These are phyloP conservation scores for Trichopria drosophilae DNA, from an alignment of 2,888 invertebrate genomes.

Conservation along the genomic window DNA sequence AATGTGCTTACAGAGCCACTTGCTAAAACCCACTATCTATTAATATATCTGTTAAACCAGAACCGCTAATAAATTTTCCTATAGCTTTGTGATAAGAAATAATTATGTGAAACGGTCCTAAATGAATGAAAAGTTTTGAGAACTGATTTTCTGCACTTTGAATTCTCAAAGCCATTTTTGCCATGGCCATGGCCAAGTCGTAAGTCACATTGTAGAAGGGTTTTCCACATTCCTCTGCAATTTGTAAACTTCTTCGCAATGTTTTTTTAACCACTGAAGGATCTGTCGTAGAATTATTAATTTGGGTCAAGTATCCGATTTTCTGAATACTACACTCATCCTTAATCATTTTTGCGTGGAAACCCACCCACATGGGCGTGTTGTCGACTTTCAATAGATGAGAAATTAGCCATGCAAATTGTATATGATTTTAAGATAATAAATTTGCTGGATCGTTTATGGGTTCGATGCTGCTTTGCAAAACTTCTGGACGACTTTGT, in stretches of 20 bases:
- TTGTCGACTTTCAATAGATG: too few relatives aligned
- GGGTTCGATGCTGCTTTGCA: slow-evolving; percentile 22
- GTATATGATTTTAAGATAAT: too few relatives aligned
- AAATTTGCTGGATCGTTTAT: too few relatives aligned
- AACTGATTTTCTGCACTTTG: slow-evolving; percentile 34
- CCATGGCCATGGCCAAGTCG: slow-evolving; percentile 36
- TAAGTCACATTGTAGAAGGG: slow-evolving; percentile 25
- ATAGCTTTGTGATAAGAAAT: slow-evolving; percentile 36
- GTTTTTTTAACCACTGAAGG: slow-evolving; percentile 33
- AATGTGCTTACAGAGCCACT: too few relatives aligned
- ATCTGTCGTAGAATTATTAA: slow-evolving; percentile 40
- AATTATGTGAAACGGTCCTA: slow-evolving; percentile 36
- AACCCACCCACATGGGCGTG: slow-evolving; percentile 38
- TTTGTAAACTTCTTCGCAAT: slow-evolving; percentile 23
- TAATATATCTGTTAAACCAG: too few relatives aligned
- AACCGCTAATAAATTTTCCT: too few relatives aligned
- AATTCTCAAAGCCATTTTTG: slow-evolving; percentile 36
- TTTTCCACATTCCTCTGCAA: slow-evolving; percentile 30
- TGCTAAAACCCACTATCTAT: too few relatives aligned
- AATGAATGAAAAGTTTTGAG: slow-evolving; percentile 27
- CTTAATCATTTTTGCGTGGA: slow-evolving; percentile 26
- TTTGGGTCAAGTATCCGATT: slow-evolving; percentile 37
- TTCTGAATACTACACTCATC: slow-evolving; percentile 31
- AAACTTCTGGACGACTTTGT: slow-evolving; percentile 26
- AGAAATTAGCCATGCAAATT: too few relatives aligned